Conservation (phyloP, 35 echinoderm and acorn worm species). For the Holothuria glaberrima region DNA sequence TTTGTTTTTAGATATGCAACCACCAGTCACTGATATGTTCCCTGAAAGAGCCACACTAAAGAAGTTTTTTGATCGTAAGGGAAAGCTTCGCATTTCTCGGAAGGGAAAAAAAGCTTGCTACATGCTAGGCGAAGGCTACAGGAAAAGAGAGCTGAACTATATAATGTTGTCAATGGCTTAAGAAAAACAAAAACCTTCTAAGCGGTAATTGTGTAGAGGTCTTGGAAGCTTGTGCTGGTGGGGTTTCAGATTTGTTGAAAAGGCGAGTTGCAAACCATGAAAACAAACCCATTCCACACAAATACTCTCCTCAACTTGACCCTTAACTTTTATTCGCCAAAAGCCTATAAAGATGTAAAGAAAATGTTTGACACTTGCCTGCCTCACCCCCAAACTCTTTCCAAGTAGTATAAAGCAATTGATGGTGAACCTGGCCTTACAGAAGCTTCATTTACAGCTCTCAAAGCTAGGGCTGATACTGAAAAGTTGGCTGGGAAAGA, state of each 20-base stretch:
- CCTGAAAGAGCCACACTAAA: neutral
- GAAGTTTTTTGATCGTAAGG: neutral
- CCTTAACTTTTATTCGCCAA: constrained; percentile 47
- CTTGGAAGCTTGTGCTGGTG: neutral
- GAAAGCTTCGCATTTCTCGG: constrained; percentile 4
- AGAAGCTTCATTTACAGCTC: neutral
- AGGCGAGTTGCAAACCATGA: constrained; percentile 4
- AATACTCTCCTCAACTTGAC: constrained; percentile 1
- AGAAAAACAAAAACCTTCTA: neutral
- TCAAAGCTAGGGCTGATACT: constrained; percentile 13
- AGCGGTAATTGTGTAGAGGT: constrained; percentile 15
- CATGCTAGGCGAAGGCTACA: neutral
- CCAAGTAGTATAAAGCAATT: neutral
- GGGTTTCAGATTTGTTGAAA: constrained; percentile 17
- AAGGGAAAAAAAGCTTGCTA: neutral
- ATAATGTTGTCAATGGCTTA: constrained; percentile 5
- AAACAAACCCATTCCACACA: neutral
- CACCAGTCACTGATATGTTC: neutral
- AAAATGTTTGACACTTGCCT: constrained; percentile 7
- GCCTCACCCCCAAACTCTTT: constrained; percentile 15
- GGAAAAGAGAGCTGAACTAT: neutral
- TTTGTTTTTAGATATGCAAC: neutral
- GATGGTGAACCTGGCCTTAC: constrained; percentile 39
- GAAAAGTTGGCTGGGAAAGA: neutral
- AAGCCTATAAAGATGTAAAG: constrained; percentile 40